Conservation (phyloP, 2,888 invertebrate species). For the Phalera bucephala region DNA sequence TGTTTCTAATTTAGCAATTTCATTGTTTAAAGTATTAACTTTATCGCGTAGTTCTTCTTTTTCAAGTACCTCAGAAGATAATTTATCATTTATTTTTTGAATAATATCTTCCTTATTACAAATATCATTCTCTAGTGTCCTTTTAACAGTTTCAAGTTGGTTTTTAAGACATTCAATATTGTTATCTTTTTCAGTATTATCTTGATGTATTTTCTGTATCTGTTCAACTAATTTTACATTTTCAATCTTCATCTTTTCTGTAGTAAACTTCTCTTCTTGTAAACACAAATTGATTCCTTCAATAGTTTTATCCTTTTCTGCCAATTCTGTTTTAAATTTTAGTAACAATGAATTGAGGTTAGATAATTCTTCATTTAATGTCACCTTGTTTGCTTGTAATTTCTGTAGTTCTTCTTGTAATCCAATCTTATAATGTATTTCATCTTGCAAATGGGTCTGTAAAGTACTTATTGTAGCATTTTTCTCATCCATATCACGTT, state of each 20-base stretch:
- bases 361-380: constrained; percentile 32
- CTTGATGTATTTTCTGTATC: constrained; percentile 24
- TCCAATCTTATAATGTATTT: constrained; percentile 51
- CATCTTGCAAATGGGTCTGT: constrained; percentile 54
- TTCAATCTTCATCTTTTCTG: constrained; percentile 25
- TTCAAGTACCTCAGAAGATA: constrained; percentile 25
- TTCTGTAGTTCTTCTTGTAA: constrained; percentile 45
- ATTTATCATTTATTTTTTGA: constrained; percentile 23
- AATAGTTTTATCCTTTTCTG: constrained; percentile 41
- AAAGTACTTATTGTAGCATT: constrained; percentile 47
- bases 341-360: constrained; percentile 29
- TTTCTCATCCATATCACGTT: constrained; percentile 50
- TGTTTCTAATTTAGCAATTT: constrained; percentile 35
- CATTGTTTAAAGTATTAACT: constrained; percentile 24
- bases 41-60: constrained; percentile 29
- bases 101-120: constrained; percentile 28
- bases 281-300: constrained; percentile 36
- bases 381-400: constrained; percentile 30
- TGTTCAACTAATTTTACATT: constrained; percentile 31
- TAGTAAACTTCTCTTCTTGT: constrained; percentile 33
- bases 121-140: constrained; percentile 29
- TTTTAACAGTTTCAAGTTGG: constrained; percentile 25
- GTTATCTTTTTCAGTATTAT: constrained; percentile 31
- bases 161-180: constrained; percentile 28
- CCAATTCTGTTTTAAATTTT: constrained; percentile 28